phyloP scores from a whole-genome alignment of 2,797 vertebrate genomes.

The Anableps anableps region DNA sequence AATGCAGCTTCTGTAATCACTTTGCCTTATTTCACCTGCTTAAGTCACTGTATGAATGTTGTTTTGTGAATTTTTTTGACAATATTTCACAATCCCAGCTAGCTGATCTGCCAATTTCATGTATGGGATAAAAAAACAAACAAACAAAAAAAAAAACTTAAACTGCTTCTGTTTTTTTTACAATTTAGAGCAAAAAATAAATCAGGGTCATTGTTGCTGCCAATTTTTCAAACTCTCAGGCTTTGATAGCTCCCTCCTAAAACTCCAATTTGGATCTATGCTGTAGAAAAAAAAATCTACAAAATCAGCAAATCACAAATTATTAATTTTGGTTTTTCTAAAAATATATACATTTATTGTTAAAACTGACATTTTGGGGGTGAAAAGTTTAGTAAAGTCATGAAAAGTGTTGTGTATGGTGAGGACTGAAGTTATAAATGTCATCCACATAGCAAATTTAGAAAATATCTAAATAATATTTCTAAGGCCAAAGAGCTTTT shows the following conservation, averaged over 20 bases:
- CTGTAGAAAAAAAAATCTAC: not conserved
- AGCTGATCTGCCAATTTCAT: not conserved
- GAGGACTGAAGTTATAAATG: not conserved
- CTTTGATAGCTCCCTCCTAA: too few relatives aligned
- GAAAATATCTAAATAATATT: too few relatives aligned
- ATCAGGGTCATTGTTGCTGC: not conserved
- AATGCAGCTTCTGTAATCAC: too few relatives aligned
- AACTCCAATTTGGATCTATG: not conserved
- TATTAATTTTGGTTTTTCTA: not conserved
- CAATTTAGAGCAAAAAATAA: not conserved
- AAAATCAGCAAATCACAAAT: not conserved
- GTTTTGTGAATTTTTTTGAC: not conserved
- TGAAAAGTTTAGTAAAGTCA: not conserved
- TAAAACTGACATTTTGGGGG: not conserved
- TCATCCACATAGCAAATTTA: not conserved
- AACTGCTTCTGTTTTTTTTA: not conserved
- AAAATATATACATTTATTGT: too few relatives aligned
- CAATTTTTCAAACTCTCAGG: not conserved
- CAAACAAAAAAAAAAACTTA: too few relatives aligned
- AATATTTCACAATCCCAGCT: not conserved
- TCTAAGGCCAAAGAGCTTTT: not conserved
- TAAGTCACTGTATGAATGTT: not conserved
- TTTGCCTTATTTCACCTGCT: not conserved
- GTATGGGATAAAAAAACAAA: too few relatives aligned
- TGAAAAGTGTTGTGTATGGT: too few relatives aligned